Percentiles rank a stretch among this genome's conserved stretches.
phyloP scores from a whole-genome alignment of 2,888 invertebrate genomes.

The Palloptera scutellata region DNA sequence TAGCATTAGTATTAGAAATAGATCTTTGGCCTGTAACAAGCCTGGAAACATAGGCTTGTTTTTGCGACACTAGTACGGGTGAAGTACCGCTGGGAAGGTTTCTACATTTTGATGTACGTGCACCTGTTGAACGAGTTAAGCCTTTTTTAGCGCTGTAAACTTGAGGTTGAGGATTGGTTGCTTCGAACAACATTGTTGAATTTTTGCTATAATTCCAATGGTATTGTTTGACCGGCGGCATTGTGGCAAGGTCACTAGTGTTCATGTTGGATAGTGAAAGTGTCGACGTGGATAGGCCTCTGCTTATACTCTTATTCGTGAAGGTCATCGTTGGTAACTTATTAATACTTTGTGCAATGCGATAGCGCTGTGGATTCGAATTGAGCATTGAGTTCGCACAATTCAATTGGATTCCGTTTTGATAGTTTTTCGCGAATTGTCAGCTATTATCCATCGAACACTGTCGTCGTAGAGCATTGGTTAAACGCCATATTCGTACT shows the following conservation, averaged over 20 bases:
- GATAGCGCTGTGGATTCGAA: conserved; percentile 10
- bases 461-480: conserved; percentile 47
- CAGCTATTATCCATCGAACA: conserved; percentile 48
- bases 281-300: no score
- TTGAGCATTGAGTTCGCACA: conserved; percentile 35
- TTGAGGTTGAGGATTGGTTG: no score
- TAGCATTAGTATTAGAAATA: no score
- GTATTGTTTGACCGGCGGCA: conserved; percentile 13
- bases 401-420: conserved; percentile 18
- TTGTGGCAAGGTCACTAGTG: conserved; percentile 15
- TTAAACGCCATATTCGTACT: conserved; percentile 52
- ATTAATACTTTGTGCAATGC: neutral
- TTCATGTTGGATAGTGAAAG: no score
- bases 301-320: neutral
- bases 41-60: no score
- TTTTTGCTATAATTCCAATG: neutral
- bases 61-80: no score
- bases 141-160: no score
- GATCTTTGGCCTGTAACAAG: no score
- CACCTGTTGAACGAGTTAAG: no score
- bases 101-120: no score
- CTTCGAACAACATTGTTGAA: no score
- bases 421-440: conserved; percentile 31
- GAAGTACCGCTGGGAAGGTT: no score
- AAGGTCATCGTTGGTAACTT: neutral